Evolutionary conservation across 2,797 vertebrate genomes (phyloP).

Genomic region (Ciconia nigra): DNA sequence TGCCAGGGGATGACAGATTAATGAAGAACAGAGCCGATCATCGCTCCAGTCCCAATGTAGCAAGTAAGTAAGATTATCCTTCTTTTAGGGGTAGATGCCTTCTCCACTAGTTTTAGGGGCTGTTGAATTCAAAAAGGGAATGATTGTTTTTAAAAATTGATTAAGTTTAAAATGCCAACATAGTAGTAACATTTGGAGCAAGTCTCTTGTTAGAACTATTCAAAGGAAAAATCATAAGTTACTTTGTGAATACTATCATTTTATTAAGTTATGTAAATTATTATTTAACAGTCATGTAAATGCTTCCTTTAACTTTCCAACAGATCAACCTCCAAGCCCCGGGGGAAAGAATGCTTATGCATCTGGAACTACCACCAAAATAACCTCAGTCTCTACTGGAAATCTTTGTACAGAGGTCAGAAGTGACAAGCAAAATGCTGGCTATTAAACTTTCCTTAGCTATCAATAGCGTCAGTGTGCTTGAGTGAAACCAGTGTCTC

Average conservation of each 20-base stretch:
- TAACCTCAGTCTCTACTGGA: constrained; percentile 97
- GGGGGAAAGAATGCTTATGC: constrained; percentile 86
- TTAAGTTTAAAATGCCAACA: not conserved
- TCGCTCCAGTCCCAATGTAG: constrained; percentile 97
- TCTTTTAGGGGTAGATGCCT: not conserved
- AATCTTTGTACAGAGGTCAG: constrained; percentile 96
- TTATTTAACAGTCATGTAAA: not conserved
- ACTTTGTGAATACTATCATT: not conserved
- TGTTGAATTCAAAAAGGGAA: not conserved
- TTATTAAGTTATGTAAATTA: not conserved
- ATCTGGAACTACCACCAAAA: constrained; percentile 89
- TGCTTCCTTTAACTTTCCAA: constrained; percentile 29
- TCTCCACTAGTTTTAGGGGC: not conserved
- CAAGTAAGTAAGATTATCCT: constrained; percentile 81
- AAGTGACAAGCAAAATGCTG: not conserved
- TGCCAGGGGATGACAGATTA: constrained; percentile 88
- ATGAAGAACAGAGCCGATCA: constrained; percentile 93
- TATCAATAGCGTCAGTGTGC: not conserved
- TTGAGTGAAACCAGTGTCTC: not conserved
- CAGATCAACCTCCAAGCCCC: constrained; percentile 95
- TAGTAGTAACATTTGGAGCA: not conserved
- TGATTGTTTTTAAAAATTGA: not conserved
- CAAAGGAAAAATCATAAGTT: not conserved
- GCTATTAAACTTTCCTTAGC: not conserved
- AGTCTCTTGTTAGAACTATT: not conserved